Evolutionary conservation across 1,140 invertebrate species (phyloP).

Genomic region (Leptopilina boulardi): DNA sequence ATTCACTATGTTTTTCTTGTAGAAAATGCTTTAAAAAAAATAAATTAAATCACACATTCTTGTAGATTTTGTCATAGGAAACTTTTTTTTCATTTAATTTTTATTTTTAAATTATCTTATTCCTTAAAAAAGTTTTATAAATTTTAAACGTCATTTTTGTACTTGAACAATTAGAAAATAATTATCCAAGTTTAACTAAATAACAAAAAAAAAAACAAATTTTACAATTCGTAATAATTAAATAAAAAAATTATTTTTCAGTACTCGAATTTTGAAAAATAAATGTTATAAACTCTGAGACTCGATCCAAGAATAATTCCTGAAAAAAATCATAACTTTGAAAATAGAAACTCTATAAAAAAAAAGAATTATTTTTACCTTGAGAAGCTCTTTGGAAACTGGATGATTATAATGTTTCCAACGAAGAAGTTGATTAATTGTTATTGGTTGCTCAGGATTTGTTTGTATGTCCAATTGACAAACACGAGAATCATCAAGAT

Average conservation of each 20-base stretch:
- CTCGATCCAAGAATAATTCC: constrained; percentile 63
- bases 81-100: too few species aligned
- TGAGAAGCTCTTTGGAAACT: constrained; percentile 57
- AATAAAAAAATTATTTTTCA: neutral
- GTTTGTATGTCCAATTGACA: constrained; percentile 57
- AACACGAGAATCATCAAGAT: constrained; percentile 43
- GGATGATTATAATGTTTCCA: constrained; percentile 68
- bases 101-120: too few species aligned
- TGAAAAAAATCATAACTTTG: constrained; percentile 49
- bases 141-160: too few species aligned
- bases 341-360: neutral
- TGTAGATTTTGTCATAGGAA: too few species aligned
- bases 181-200: too few species aligned
- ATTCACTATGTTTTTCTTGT: neutral
- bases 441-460: constrained; percentile 58
- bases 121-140: too few species aligned
- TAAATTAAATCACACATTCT: constrained; percentile 4
- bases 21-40: neutral
- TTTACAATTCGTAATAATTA: neutral
- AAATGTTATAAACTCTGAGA: constrained; percentile 63
- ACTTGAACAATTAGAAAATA: too few species aligned
- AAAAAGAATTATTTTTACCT: constrained; percentile 51
- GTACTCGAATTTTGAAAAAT: constrained; percentile 65
- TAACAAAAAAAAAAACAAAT: neutral
- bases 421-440: constrained; percentile 66